phyloP scores from a whole-genome alignment of 2,797 vertebrate species.

The Euphonia xanthogaster region DNA sequence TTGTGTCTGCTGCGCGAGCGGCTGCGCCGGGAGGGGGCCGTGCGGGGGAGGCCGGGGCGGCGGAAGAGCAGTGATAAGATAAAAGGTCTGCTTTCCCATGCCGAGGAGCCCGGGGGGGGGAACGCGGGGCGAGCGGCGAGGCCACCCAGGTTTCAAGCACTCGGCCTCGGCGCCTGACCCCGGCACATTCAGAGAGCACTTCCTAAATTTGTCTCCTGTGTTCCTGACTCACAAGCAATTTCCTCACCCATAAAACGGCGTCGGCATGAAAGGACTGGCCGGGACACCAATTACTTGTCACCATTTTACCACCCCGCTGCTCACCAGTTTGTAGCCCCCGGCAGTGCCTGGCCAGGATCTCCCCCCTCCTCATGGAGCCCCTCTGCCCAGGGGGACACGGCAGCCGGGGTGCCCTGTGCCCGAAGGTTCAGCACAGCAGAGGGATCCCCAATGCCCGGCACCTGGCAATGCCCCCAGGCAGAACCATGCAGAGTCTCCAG shows the following conservation, averaged over 20 bases:
- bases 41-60: conserved; percentile 25
- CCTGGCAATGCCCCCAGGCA: neutral
- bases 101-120: conserved; percentile 44
- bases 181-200: conserved; percentile 90
- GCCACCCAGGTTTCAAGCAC: conserved; percentile 90
- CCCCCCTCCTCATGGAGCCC: neutral
- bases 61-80: conserved; percentile 81
- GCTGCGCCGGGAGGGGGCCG: conserved; percentile 19
- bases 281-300: conserved; percentile 67
- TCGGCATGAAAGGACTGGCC: conserved; percentile 61
- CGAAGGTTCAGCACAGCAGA: neutral
- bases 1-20: conserved; percentile 11
- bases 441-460: neutral
- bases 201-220: conserved; percentile 94
- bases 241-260: conserved; percentile 81
- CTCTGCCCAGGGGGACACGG: neutral
- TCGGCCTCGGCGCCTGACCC: conserved; percentile 88
- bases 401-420: fast-evolving
- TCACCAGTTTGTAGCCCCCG: neutral
- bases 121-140: conserved; percentile 60
- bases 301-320: conserved; percentile 54
- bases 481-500: neutral
- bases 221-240: conserved; percentile 91
- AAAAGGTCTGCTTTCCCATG: conserved; percentile 68
- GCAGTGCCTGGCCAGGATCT: neutral